Conservation (phyloP, 2,888 invertebrate genomes). For the Acanthosepion pharaonis region DNA sequence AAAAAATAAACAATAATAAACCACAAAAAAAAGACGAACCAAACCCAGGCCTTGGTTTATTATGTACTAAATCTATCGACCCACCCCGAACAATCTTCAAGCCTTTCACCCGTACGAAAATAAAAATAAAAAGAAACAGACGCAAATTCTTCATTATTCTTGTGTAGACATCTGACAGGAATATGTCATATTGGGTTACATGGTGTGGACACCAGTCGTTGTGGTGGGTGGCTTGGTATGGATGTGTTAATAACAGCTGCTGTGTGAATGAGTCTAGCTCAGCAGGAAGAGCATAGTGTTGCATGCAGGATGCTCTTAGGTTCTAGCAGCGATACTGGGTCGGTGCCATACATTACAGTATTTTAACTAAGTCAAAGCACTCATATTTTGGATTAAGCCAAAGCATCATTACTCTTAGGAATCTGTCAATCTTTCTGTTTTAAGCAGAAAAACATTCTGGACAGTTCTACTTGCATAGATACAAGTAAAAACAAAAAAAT, state of each 20-base stretch:
- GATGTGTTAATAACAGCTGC: conserved; percentile 18
- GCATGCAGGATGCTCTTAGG: background rate
- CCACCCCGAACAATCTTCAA: background rate
- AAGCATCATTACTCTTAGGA: no score
- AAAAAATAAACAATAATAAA: background rate
- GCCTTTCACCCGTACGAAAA: background rate
- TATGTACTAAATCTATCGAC: background rate
- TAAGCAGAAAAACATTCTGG: background rate
- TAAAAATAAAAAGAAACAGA: background rate
- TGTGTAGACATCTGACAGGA: conserved; percentile 33
- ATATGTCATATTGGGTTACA: conserved; percentile 5
- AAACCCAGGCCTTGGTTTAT: background rate
- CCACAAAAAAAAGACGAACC: background rate
- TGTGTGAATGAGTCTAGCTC: background rate
- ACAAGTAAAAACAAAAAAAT: no score
- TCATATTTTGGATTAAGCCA: no score
- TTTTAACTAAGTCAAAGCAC: no score
- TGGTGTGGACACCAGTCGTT: background rate
- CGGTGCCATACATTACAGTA: background rate
- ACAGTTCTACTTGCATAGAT: background rate
- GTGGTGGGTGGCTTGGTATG: background rate
- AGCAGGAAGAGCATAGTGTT: background rate
- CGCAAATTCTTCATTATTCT: background rate
- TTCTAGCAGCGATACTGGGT: background rate
- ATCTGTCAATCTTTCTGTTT: no score